These are phyloP conservation scores for Pangasianodon gigas DNA, from an alignment of 2,113 vertebrate genomes.

Conservation along the genomic window DNA sequence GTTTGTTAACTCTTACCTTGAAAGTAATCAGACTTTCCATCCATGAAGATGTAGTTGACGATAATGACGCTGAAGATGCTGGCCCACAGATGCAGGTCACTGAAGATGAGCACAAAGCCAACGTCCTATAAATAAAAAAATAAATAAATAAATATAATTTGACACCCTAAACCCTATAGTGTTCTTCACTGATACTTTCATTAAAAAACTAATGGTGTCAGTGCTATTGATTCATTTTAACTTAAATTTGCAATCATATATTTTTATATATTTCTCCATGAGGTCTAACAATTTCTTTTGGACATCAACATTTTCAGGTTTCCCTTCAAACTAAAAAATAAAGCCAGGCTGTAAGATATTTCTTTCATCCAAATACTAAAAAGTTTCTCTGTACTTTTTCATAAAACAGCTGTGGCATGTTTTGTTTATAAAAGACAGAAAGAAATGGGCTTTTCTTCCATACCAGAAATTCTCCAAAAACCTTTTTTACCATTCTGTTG, in stretches of 20 bases:
- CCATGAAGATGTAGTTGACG: conserved; percentile 85
- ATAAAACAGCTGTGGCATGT: not conserved
- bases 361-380: not conserved
- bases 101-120: conserved; percentile 79
- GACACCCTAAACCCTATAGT: not conserved
- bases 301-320: not conserved
- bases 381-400: not conserved
- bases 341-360: not conserved
- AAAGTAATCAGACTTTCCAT: conserved; percentile 87
- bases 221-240: not conserved
- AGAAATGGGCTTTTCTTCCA: not conserved
- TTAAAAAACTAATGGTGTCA: not conserved
- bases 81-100: conserved; percentile 78
- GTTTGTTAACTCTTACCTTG: conserved; percentile 70
- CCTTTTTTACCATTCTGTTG: not conserved
- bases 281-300: not conserved
- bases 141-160: not conserved
- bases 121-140: conserved; percentile 67
- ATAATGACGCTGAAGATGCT: conserved; percentile 86
- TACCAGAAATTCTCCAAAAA: not conserved
- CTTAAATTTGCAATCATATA: not conserved
- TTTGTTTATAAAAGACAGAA: not conserved
- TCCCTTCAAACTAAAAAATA: not conserved
- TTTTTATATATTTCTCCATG: not conserved
- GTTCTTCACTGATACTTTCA: not conserved